Evolutionary conservation across 2,797 vertebrate species (phyloP).

Genomic region (Anisognathus igniventris): DNA sequence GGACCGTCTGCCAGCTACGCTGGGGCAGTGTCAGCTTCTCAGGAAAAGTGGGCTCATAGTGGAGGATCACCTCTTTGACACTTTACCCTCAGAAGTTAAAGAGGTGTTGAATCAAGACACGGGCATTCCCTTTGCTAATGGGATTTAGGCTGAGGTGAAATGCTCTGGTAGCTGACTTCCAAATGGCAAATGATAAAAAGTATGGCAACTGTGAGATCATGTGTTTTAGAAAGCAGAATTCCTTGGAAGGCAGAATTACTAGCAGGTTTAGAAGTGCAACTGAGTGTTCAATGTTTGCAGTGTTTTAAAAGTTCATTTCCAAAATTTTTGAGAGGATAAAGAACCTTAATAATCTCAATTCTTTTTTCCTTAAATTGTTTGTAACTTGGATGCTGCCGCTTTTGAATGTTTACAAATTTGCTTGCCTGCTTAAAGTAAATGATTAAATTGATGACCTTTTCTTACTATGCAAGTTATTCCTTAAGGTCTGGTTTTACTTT

Average conservation of each 20-base stretch:
- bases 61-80: constrained; percentile 96
- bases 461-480: constrained; percentile 74
- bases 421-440: constrained; percentile 81
- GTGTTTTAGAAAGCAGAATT: constrained; percentile 65
- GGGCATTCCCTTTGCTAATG: constrained; percentile 84
- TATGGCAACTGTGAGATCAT: constrained; percentile 42
- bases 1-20: constrained; percentile 88
- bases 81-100: constrained; percentile 91
- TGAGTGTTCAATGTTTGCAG: constrained; percentile 71
- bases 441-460: constrained; percentile 79
- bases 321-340: constrained; percentile 55
- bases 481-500: constrained; percentile 71
- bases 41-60: constrained; percentile 88
- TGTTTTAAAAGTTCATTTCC: constrained; percentile 74
- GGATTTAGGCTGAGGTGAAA: constrained; percentile 74
- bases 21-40: constrained; percentile 89
- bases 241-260: constrained; percentile 54
- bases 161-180: constrained; percentile 33
- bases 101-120: constrained; percentile 93
- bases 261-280: constrained; percentile 60
- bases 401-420: constrained; percentile 82
- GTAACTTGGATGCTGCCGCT: constrained; percentile 82
- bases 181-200: constrained; percentile 42
- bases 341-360: constrained; percentile 74
- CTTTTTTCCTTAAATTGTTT: constrained; percentile 76